Evolutionary conservation across 2,888 invertebrate genomes (phyloP), one percentile per base, ranked within the genome.

Genomic region (Synergus itoensis): DNA sequence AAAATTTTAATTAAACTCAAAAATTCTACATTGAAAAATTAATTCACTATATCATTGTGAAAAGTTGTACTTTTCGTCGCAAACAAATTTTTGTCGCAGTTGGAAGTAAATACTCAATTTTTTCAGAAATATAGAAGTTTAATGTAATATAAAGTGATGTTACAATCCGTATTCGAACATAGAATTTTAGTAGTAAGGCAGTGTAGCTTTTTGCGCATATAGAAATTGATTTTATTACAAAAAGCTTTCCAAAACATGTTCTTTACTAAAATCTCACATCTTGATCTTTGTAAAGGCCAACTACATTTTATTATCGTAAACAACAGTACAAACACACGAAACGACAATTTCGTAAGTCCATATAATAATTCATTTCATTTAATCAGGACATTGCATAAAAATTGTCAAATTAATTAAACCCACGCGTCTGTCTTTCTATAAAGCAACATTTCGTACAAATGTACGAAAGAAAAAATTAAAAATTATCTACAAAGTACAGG

Each of bases 401-500:
- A 62, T 62, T 62, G 28, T 12, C 5, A 11, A 28, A 62, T 57
- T 18, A 57, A 18, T 18, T 57, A 18, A 57, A 57, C 18, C 18
- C 57, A 57, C 57, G 11, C 57, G 57, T 18, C 11, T 57, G 8
- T 7, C 9, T 57, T 16, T 57, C 18, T 18, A 57, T 57, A 11
- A 57, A 57, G 57, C n/a, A 11, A 57, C 8, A 18, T 57, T n/a
- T 18, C 4, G 18, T 4, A 60, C 21, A 12, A 12, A 5, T 5
- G 21, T 28, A 62, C 28, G 14, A 85, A 85, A 83, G 76, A 83
- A 81, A 78, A 80, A 83, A 79, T 83, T 81, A 86, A 87, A 86
- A 86, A 85, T 85, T 90, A 90, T 88, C 89, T 89, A 89, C 88
- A 90, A 65, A 64, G 16, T 65, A 65, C 40, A 89, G 88, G 87